phyloP scores from a whole-genome alignment of 2,888 invertebrate species.

The Caenorhabditis uteleia region DNA sequence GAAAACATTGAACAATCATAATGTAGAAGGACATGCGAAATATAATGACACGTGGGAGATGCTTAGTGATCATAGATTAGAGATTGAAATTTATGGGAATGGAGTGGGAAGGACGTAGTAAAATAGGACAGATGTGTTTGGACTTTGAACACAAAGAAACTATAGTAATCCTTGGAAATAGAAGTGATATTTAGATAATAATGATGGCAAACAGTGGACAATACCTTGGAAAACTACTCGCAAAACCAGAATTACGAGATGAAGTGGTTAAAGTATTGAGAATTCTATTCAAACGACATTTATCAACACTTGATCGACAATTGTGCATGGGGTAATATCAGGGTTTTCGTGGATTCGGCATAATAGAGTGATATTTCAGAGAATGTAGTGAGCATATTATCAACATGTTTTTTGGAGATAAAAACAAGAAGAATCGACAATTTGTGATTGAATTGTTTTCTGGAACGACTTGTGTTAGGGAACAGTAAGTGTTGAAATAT shows the following conservation, averaged over 20 bases:
- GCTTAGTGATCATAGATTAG: no score
- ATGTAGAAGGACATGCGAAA: no score
- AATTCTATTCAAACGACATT: slow-evolving; percentile 27
- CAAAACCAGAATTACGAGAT: slow-evolving; percentile 19
- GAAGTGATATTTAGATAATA: slow-evolving; percentile 53
- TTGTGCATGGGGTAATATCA: no score
- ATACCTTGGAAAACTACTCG: slow-evolving; percentile 53
- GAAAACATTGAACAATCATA: no score
- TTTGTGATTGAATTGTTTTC: slow-evolving; percentile 35
- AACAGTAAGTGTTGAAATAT: slow-evolving; percentile 24
- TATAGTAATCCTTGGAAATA: slow-evolving; percentile 11
- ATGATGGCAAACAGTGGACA: slow-evolving; percentile 53
- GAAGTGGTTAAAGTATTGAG: slow-evolving; percentile 34
- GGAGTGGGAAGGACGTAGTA: no score
- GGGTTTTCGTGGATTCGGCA: slow-evolving; percentile 13
- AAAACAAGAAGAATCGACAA: slow-evolving; percentile 10
- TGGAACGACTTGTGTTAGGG: slow-evolving; percentile 25
- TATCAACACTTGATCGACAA: slow-evolving; percentile 45
- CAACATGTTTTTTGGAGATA: slow-evolving; percentile 36
- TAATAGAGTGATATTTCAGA: no score
- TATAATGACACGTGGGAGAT: no score
- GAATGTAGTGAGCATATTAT: slow-evolving; percentile 21
- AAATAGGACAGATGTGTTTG: no score
- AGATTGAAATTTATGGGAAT: no score
- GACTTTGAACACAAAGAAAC: no score